Percentiles rank a stretch among this genome's conserved stretches.
phyloP scores from a whole-genome alignment of 2,888 invertebrate genomes.

The Alentia gelatinosa region DNA sequence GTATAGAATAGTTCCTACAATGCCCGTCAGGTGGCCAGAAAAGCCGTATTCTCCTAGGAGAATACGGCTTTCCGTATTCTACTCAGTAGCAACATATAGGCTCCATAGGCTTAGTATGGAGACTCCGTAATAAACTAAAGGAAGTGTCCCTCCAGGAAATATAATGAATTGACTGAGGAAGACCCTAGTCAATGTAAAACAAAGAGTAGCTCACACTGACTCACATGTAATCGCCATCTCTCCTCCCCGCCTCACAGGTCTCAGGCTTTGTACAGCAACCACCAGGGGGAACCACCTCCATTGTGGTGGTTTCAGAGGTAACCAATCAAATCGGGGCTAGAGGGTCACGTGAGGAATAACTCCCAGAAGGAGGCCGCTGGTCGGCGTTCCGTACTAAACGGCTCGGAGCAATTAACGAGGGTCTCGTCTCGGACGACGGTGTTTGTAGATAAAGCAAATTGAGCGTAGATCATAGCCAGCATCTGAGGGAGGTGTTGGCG shows the following conservation, averaged over 20 bases:
- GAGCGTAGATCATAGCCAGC: background rate
- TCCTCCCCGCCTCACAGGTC: background rate
- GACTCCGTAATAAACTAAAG: too few relatives aligned
- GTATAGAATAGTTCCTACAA: too few relatives aligned
- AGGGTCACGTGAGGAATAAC: background rate
- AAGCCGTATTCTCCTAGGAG: too few relatives aligned
- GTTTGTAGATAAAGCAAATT: too few relatives aligned
- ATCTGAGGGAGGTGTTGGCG: too few relatives aligned
- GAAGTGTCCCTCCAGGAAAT: background rate
- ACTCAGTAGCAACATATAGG: too few relatives aligned
- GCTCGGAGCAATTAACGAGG: background rate
- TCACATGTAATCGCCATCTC: background rate
- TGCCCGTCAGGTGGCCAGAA: too few relatives aligned
- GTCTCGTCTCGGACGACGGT: background rate
- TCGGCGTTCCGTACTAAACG: background rate
- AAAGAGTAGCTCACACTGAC: background rate
- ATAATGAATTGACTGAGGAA: background rate
- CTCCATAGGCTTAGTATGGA: too few relatives aligned
- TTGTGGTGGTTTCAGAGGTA: constrained; percentile 30
- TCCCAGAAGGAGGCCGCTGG: background rate
- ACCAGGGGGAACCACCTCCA: background rate
- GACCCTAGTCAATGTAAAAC: background rate
- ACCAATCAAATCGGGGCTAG: constrained; percentile 21
- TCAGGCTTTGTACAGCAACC: background rate
- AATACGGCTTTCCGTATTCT: too few relatives aligned